Conservation (phyloP, 2,888 invertebrate species). For the Prenolepis imparis region DNA sequence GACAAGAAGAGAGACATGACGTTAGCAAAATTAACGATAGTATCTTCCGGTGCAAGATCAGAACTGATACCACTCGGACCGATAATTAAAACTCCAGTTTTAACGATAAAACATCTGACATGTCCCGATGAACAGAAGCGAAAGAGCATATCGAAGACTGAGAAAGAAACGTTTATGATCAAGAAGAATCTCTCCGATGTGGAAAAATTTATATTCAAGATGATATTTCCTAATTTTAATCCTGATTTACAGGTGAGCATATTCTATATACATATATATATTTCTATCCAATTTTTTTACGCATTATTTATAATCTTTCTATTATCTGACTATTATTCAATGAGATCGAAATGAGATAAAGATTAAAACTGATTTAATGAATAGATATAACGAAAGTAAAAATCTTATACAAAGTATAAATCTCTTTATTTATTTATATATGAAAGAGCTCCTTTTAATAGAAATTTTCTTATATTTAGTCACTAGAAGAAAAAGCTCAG, state of each 20-base stretch:
- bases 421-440: no score
- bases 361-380: background rate
- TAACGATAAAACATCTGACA: conserved; percentile 60
- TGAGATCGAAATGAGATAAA: background rate
- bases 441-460: background rate
- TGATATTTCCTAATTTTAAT: conserved; percentile 77
- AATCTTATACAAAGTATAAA: no score
- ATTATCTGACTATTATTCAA: background rate
- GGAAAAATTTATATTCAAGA: conserved; percentile 80
- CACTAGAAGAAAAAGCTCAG: conserved; percentile 23
- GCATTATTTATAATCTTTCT: background rate
- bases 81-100: conserved; percentile 80
- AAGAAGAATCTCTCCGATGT: conserved; percentile 77
- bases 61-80: conserved; percentile 81
- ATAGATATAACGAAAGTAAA: background rate
- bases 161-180: conserved; percentile 70
- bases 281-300: background rate
- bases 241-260: conserved; percentile 58
- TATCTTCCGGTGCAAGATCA: conserved; percentile 64
- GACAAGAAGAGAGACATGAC: background rate
- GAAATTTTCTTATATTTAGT: conserved; percentile 10
- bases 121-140: conserved; percentile 74
- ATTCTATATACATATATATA: background rate
- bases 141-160: conserved; percentile 68
- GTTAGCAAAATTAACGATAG: conserved; percentile 67